A percentile compares a stretch with the other conserved stretches of the same genome.
Evolutionary conservation across 2,113 vertebrate species (phyloP).

Genomic region (Pseudonaja textilis): DNA sequence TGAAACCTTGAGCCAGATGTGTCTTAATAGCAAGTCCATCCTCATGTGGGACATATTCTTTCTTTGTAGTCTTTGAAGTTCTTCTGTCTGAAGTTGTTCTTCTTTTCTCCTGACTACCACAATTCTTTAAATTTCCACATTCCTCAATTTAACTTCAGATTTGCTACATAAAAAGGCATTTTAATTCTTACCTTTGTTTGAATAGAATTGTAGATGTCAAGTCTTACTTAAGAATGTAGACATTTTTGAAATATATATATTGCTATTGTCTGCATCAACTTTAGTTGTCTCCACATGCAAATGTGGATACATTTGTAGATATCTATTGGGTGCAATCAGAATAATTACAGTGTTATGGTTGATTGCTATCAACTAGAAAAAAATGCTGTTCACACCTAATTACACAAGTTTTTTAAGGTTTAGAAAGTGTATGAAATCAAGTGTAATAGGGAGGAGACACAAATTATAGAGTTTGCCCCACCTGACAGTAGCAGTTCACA

Average conservation of each 20-base stretch:
- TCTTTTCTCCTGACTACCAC: neutral
- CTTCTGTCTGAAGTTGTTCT: neutral
- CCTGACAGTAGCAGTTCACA: neutral
- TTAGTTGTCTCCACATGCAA: neutral
- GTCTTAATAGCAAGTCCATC: neutral
- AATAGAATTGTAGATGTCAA: neutral
- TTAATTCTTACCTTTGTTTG: neutral
- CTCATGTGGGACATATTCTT: neutral
- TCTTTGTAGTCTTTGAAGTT: neutral
- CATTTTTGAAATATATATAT: neutral
- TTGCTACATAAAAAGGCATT: neutral
- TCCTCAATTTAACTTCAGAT: neutral
- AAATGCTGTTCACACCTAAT: neutral
- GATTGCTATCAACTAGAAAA: neutral
- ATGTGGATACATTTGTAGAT: too few species aligned
- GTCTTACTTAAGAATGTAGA: conserved; percentile 18
- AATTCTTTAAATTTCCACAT: neutral
- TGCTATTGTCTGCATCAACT: neutral
- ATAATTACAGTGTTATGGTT: neutral
- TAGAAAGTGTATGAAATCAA: neutral
- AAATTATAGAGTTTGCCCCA: neutral
- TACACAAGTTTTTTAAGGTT: neutral
- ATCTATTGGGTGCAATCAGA: neutral
- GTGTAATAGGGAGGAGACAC: neutral
- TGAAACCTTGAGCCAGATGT: neutral